phyloP scores from a whole-genome alignment of 2,113 vertebrate species.

The Nettapus auritus region DNA sequence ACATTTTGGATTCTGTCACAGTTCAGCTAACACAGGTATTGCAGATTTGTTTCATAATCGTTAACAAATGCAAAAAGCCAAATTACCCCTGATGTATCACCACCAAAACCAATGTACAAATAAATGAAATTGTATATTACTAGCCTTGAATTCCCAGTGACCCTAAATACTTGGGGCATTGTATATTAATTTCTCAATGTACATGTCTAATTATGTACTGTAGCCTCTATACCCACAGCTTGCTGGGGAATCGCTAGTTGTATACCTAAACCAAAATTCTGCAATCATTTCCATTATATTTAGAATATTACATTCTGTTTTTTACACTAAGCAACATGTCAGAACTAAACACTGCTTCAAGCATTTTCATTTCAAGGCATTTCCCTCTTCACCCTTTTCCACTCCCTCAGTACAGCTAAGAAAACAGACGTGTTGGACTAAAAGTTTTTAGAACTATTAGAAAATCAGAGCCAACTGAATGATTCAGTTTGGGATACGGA shows the following conservation, averaged over 20 bases:
- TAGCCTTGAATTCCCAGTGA: not conserved
- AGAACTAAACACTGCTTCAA: not conserved
- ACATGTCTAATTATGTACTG: not conserved
- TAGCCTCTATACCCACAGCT: not conserved
- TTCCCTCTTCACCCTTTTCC: not conserved
- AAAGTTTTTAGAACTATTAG: not conserved
- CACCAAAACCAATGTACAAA: not conserved
- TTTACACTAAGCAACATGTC: not conserved
- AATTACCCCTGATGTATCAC: not conserved
- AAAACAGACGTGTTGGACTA: fast-evolving
- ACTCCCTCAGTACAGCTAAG: not conserved
- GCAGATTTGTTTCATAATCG: not conserved
- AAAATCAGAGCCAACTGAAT: not conserved
- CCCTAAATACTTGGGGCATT: not conserved
- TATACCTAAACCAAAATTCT: not conserved
- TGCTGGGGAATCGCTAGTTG: not conserved
- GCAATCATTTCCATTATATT: not conserved
- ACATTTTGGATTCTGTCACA: not conserved
- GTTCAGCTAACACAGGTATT: not conserved
- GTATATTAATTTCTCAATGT: not conserved
- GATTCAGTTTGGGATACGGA: not conserved
- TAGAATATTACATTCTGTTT: not conserved
- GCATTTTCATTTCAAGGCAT: not conserved
- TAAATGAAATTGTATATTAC: not conserved
- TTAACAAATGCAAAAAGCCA: not conserved